phyloP scores from a whole-genome alignment of 2,797 vertebrate species.

The Lycodopsis pacificus region DNA sequence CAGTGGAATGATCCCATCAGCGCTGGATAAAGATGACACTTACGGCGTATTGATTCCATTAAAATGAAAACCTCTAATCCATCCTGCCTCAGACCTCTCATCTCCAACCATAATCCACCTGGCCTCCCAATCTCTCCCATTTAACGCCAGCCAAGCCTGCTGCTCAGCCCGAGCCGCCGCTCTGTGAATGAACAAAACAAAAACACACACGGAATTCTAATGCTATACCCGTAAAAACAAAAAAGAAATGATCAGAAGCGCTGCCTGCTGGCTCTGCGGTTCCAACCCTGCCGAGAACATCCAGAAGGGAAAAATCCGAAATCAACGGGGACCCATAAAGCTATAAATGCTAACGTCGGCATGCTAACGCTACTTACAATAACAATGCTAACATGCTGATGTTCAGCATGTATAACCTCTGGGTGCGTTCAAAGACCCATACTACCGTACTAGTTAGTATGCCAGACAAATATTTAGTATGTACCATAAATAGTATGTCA shows the following conservation, averaged over 20 bases:
- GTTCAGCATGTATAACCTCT: too few relatives aligned
- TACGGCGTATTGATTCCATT: slow-evolving; percentile 83
- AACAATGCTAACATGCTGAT: too few relatives aligned
- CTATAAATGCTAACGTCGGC: too few relatives aligned
- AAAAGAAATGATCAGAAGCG: slow-evolving; percentile 15
- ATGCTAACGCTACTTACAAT: too few relatives aligned
- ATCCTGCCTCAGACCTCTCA: slow-evolving; percentile 79
- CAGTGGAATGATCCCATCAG: slow-evolving; percentile 83
- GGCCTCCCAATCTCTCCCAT: slow-evolving; percentile 71
- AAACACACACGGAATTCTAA: slow-evolving; percentile 67
- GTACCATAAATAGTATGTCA: too few relatives aligned
- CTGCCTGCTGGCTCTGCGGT: background rate
- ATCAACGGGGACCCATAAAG: background rate
- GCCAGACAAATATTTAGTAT: too few relatives aligned
- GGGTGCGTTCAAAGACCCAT: too few relatives aligned
- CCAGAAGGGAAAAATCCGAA: background rate
- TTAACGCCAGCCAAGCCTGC: slow-evolving; percentile 72
- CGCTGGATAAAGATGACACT: slow-evolving; percentile 79
- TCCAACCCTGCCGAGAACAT: background rate
- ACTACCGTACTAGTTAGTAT: too few relatives aligned
- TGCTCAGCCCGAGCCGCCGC: slow-evolving; percentile 48
- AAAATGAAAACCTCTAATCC: slow-evolving; percentile 80
- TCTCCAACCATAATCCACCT: slow-evolving; percentile 82
- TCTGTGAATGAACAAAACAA: slow-evolving; percentile 68
- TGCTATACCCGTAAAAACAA: slow-evolving; percentile 27